Percentiles rank a stretch among this genome's conserved stretches.
Conservation (phyloP, 2,797 vertebrate species). For the Phyllotis vaccarum region DNA sequence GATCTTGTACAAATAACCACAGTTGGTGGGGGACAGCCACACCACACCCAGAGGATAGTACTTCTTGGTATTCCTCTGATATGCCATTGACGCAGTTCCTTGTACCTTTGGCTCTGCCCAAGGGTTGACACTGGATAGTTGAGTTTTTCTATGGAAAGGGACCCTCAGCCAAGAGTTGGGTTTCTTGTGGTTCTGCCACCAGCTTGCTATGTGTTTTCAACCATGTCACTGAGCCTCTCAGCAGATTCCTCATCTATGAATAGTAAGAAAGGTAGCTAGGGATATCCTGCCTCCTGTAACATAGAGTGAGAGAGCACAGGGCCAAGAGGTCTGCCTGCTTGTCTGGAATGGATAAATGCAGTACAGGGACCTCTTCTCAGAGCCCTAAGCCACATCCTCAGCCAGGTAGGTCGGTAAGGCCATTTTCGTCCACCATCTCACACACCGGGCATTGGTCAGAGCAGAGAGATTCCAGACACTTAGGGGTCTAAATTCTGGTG, state of each 20-base stretch:
- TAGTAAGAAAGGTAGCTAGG: not conserved
- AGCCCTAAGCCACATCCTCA: not conserved
- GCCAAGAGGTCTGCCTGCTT: not conserved
- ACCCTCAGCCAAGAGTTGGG: not conserved
- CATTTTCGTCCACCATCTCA: not conserved
- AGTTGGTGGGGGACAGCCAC: too few relatives aligned
- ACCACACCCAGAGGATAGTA: too few relatives aligned
- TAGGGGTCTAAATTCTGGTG: not conserved
- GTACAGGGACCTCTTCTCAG: not conserved
- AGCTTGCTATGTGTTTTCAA: not conserved
- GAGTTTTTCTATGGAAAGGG: not conserved
- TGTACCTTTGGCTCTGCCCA: not conserved
- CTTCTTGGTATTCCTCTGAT: not conserved
- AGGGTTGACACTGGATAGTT: not conserved
- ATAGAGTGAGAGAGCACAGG: not conserved
- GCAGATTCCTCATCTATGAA: not conserved
- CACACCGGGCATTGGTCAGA: not conserved
- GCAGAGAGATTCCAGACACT: not conserved
- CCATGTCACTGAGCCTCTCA: not conserved
- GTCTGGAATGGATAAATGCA: not conserved
- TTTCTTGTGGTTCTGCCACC: not conserved
- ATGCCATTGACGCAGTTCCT: too few relatives aligned
- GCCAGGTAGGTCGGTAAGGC: not conserved
- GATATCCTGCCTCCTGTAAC: not conserved
- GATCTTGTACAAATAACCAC: not conserved